Conservation (phyloP, 2,888 invertebrate genomes). For the Patella pellucida region DNA sequence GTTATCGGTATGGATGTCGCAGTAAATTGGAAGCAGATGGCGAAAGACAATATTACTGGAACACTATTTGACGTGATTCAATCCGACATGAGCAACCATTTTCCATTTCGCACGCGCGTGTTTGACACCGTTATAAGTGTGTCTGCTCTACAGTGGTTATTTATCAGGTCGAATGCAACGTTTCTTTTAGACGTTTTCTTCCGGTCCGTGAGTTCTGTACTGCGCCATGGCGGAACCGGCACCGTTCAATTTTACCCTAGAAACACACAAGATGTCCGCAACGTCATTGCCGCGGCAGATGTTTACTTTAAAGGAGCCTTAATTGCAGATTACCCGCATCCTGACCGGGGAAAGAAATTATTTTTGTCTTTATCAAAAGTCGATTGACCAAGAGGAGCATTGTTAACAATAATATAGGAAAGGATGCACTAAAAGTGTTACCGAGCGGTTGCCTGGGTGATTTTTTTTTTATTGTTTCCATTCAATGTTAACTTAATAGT, state of each 20-base stretch:
- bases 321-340: conserved; percentile 36
- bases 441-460: too few relatives aligned
- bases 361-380: conserved; percentile 33
- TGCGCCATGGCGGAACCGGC: conserved; percentile 29
- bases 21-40: conserved; percentile 24
- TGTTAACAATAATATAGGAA: neutral
- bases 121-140: conserved; percentile 37
- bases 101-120: conserved; percentile 30
- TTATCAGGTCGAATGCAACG: conserved; percentile 16
- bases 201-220: conserved; percentile 25
- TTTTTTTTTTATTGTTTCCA: too few relatives aligned
- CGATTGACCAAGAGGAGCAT: conserved; percentile 1
- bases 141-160: conserved; percentile 42
- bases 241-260: conserved; percentile 41
- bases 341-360: conserved; percentile 37
- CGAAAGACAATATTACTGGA: conserved; percentile 5
- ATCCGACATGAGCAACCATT: conserved; percentile 25
- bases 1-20: conserved; percentile 35
- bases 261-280: conserved; percentile 25
- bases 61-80: conserved; percentile 26
- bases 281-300: conserved; percentile 22
- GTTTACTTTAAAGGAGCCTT: conserved; percentile 34
- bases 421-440: too few relatives aligned
- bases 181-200: conserved; percentile 30
- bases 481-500: too few relatives aligned